Base-by-base conservation (phyloP, 2,888 invertebrate species). In the Pheosia tremula region DNA sequence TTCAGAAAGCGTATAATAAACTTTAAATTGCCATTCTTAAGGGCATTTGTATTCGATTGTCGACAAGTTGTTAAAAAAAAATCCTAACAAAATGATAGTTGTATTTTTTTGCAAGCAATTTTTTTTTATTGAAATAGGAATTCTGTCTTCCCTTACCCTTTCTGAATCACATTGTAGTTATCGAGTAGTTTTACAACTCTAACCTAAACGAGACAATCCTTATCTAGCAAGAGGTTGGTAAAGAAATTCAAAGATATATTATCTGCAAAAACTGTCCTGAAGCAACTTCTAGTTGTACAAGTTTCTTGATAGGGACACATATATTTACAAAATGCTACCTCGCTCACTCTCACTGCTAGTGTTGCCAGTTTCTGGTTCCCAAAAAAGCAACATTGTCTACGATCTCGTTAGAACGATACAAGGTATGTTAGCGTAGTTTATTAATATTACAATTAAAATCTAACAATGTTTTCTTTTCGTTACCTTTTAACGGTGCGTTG, bases 291-390 rank as follows among this genome's bases (percentile, higher is more conserved):
- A 47, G 11, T 11, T n/a, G n/a, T 47, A 47, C n/a, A 47, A 47
- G 47, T n/a, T 11, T n/a, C 47, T 47, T 47, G 89, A 88, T 86
- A 88, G 84, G 84, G 78, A 87, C 13, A 84, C 81, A 86, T 92
- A 86, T 92, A 93, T 93, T 93, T 93, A 93, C 93, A 93, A 88
- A 90, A 90, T 89, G 88, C 89, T 89, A 88, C 78, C 86, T 86
- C 85, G 88, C 89, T 89, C 89, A 82, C 88, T 85, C 87, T 81
- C 85, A 79, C 73, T 77, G 80, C 72, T 77, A 56, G 82, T 80
- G 82, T 81, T 85, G 88, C 86, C 86, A 85, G 82, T 75, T 69
- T 50, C 63, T 58, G 67, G 71, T 50, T 38, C 58, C 39, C 24
- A 24, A 50, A 69, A 63, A 68, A 58, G 61, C 58, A 56, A 59